phyloP scores from a whole-genome alignment of 1,140 invertebrate species.

The Drosophila pseudoobscura region DNA sequence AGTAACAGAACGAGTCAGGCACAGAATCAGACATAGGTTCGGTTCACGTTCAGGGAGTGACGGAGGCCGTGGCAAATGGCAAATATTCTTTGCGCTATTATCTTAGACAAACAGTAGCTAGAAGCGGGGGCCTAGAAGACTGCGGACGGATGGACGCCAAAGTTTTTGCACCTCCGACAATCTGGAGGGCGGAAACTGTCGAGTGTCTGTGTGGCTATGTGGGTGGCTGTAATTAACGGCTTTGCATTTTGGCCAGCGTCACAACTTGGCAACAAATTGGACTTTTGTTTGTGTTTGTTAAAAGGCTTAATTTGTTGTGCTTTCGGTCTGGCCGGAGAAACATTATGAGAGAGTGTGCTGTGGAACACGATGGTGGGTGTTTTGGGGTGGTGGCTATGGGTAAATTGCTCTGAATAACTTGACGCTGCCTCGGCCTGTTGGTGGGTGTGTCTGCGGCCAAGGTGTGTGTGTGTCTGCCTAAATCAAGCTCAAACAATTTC shows the following conservation, averaged over 20 bases:
- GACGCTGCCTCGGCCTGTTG: constrained; percentile 33
- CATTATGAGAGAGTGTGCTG: constrained; percentile 50
- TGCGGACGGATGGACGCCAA: constrained; percentile 13
- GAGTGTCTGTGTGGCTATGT: background rate
- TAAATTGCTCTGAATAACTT: constrained; percentile 77
- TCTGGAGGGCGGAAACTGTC: constrained; percentile 15
- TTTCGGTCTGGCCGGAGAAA: constrained; percentile 63
- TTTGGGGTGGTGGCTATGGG: background rate
- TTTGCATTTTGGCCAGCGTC: constrained; percentile 71
- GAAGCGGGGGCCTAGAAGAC: constrained; percentile 6
- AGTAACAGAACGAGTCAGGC: too few relatives aligned
- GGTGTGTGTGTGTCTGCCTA: constrained; percentile 55
- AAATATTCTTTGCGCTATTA: constrained; percentile 61
- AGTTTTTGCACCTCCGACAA: constrained; percentile 52
- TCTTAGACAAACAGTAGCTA: constrained; percentile 67
- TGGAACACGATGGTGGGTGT: background rate
- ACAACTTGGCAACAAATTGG: constrained; percentile 78
- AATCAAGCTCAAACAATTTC: constrained; percentile 80
- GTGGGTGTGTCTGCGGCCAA: constrained; percentile 18
- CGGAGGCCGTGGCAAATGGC: constrained; percentile 17
- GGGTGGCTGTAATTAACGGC: constrained; percentile 62
- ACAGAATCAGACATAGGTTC: background rate
- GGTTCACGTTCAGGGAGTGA: background rate
- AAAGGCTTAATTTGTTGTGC: constrained; percentile 80
- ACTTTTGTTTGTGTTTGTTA: constrained; percentile 80